Evolutionary conservation across 2,888 invertebrate species (phyloP), one percentile per base, ranked within the genome.

Genomic region (Zhengitettix transpicula): DNA sequence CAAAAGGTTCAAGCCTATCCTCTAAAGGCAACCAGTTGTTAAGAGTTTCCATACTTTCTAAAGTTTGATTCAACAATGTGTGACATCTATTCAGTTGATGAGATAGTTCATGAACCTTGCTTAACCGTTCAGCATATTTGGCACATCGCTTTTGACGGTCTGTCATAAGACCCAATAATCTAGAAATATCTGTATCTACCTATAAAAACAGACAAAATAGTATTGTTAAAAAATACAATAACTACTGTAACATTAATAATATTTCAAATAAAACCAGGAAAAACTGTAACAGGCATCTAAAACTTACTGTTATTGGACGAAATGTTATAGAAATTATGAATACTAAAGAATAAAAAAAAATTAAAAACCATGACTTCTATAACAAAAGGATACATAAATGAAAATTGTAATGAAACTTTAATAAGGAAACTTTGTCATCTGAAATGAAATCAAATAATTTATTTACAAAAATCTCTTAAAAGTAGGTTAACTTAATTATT

Each of bases 131-230:
- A 0, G 90, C 88, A 72, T 90, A 87, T 10, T 88, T 84, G 1
- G 89, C 85, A 72, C 88, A 93, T 17, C 81, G 81, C 66, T 89
- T 85, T 71, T 95, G 94, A 67, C 84, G 81, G 58, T 95, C 94
- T 1, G 84, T 82, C 68, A 89, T 81, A 3, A 78, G 72, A 9
- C 78, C 76, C 67, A 89, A 81, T 3, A 93, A 74, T 53, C 82
- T 83, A 0, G 78, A 78, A 51, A 92, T 78, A 54, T 87, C 87
- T 12, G 77, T 75, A 68, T 93, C 92, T 10, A 83, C 77, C 87
- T 87, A 70, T 65, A 54, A 55, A 5, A 52, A 40, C 40, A 56
- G 15, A 42, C 9, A 56, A 41, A 54, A 17, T 14, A 28, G 28
- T 7, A 9, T 1, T 9, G 51, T 51, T 51, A 15, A 51, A 9